Base-by-base conservation (phyloP, 1,140 invertebrate species). In the Diprion similis region DNA sequence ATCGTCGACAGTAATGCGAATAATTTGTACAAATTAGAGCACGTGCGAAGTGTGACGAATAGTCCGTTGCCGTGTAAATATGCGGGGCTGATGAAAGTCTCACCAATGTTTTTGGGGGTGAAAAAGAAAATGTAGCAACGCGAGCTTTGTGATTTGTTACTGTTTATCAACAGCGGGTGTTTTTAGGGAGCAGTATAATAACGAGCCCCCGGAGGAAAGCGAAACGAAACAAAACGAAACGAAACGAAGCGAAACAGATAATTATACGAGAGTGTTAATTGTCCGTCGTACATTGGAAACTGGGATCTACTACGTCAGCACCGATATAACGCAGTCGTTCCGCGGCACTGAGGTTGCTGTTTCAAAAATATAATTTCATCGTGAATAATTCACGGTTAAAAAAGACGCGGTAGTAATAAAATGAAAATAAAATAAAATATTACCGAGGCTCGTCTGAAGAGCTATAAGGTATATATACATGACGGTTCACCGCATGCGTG, bases 221-320 rank as follows among this genome's bases (percentile, higher is more conserved):
- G 51, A n/a, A 59, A 59, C 11, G 51, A n/a, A 59, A 59, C 51
- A 4, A 13, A n/a, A n/a, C n/a, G 51, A n/a, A 59, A 59, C 11
- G 51, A n/a, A 59, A 59, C 51, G 11, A n/a, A 17, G n/a, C 51
- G 51, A 59, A 59, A 59, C 51, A 9, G 0, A 59, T 59, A 59
- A 59, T 59, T 59, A 37, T 37, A 59, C 51, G 51, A 59, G 51
- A 9, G 51, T 59, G 51, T 59, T 59, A 59, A 59, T 59, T 59
- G 0, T 59, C 9, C 51, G 51, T 17, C n/a, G 51, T 59, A 59
- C 51, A 17, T 59, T 59, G 24, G 6, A 37, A 37, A 37, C 24
- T 37, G 24, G 24, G 24, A 37, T 1, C 24, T 37, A 37, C 24
- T 37, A 37, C 24, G 24, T 37, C 24, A 37, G 24, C 24, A 37